Percentiles rank a stretch among this genome's conserved stretches.
phyloP scores from a whole-genome alignment of 2,888 invertebrate species.

The Drosophila barbarae region DNA sequence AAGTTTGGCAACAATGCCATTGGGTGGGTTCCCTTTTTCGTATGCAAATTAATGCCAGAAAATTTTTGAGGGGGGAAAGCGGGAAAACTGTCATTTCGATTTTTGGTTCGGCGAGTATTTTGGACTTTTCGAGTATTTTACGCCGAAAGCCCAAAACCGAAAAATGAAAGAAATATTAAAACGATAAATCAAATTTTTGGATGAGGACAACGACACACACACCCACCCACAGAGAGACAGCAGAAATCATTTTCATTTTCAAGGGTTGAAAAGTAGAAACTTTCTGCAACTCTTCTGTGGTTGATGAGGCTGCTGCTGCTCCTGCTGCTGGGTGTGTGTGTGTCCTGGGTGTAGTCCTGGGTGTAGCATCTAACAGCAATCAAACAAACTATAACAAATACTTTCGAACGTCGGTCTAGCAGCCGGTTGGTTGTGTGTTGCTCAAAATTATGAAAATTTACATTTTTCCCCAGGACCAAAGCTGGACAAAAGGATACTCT shows the following conservation, averaged over 20 bases:
- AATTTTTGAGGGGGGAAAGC: background rate
- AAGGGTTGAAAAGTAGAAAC: slow-evolving; percentile 59
- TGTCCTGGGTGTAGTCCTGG: background rate
- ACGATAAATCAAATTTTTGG: slow-evolving; percentile 76
- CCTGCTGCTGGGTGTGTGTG: background rate
- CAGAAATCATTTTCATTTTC: slow-evolving; percentile 71
- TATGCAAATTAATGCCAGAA: slow-evolving; percentile 21
- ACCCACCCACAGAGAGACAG: slow-evolving; percentile 3
- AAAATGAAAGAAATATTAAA: slow-evolving; percentile 68
- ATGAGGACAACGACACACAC: background rate
- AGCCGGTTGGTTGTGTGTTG: slow-evolving; percentile 2
- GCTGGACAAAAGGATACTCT: slow-evolving; percentile 22
- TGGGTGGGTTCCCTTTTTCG: background rate
- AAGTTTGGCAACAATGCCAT: slow-evolving; percentile 49
- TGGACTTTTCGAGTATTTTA: slow-evolving; percentile 9
- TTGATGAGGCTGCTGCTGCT: slow-evolving; percentile 28
- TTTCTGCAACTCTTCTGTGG: slow-evolving; percentile 38
- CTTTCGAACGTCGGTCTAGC: background rate
- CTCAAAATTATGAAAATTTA: slow-evolving; percentile 69
- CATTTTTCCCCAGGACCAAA: slow-evolving; percentile 41
- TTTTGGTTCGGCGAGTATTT: slow-evolving; percentile 25
- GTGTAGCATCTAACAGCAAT: slow-evolving; percentile 31
- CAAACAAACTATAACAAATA: slow-evolving; percentile 43
- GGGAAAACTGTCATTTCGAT: slow-evolving; percentile 57
- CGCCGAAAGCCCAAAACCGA: slow-evolving; percentile 12